Base-by-base conservation (phyloP, 37 sponge, comb jelly and placozoan genomes). In the Dysidea cf. avara region DNA sequence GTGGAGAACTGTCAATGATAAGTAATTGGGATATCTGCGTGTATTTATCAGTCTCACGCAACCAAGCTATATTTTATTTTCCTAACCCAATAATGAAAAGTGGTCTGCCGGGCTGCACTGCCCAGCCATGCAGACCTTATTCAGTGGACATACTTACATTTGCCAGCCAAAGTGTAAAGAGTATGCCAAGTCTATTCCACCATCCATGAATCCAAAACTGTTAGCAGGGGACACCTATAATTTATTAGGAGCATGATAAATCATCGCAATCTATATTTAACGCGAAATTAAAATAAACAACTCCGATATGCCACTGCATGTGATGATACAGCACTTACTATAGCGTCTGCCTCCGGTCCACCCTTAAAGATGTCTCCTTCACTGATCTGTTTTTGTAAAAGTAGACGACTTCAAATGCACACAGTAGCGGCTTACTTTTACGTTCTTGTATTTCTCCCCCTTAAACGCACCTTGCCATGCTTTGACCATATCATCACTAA, bases 161-260 rank as follows among this genome's bases (percentile, higher is more conserved):
- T 84, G 82, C 91, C 91, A 90, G 47, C 91, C 91, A 72, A 90
- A 90, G 69, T 84, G 74, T 40, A 29, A 31, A 28, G 86, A 76
- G 48, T 84, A 90, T 31, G 47, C 85, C 81, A 81, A 75, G 75
- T 90, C 91, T 55, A 90, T 90, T 0, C 91, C 91, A 12, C 91
- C 91, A 56, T 90, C 91, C 91, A 90, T 90, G 75, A 90, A 90
- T 3, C 91, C 91, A 77, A 81, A 90, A 72, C 91, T 90, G 49
- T 90, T 90, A 21, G 91, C 91, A 29, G 91, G 91, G 22, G 91
- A 90, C 11, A 90, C 81, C 81, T 81, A 36, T 39, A 7, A 53
- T 32, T 18, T n/a, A n/a, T n/a, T n/a, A 28, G n/a, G n/a, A n/a
- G 60, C 14, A 57, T 12, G 21, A n/a, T 25, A 2, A 64, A 59